Evolutionary conservation across 2,888 invertebrate genomes (phyloP).

Genomic region (Corythucha ciliata): DNA sequence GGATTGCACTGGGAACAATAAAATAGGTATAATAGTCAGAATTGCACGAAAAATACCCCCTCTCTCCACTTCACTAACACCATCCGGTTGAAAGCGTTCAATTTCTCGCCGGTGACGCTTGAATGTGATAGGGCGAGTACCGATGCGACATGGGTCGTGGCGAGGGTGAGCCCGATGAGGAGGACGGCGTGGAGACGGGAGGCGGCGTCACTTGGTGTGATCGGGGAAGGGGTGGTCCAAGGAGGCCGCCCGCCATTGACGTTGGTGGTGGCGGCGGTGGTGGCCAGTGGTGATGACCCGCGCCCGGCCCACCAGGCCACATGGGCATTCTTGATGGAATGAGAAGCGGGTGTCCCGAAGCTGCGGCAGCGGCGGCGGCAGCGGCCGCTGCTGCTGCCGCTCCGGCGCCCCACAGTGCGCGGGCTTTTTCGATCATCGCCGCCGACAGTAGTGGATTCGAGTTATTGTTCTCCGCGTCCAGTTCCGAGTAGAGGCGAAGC

Average conservation of each 20-base stretch:
- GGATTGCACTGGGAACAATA: too few species aligned
- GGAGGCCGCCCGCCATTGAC: too few species aligned
- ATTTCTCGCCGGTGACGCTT: slow-evolving; percentile 34
- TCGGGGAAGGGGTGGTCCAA: slow-evolving; percentile 31
- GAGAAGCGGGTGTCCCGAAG: slow-evolving; percentile 24
- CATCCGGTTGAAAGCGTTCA: too few species aligned
- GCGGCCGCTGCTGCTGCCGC: slow-evolving; percentile 37
- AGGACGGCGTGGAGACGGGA: slow-evolving; percentile 33
- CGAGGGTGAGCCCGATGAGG: slow-evolving; percentile 35
- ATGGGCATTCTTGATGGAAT: slow-evolving; percentile 31
- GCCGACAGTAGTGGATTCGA: slow-evolving; percentile 44
- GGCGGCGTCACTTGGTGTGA: slow-evolving; percentile 28
- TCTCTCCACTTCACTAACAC: too few species aligned
- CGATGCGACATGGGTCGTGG: slow-evolving; percentile 41
- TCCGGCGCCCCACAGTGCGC: slow-evolving; percentile 39
- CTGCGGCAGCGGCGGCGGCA: slow-evolving; percentile 35
- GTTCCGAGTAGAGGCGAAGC: slow-evolving; percentile 50
- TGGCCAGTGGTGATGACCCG: too few species aligned
- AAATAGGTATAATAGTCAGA: too few species aligned
- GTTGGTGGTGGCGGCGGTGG: too few species aligned
- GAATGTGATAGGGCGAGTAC: slow-evolving; percentile 44
- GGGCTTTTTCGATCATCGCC: slow-evolving; percentile 43
- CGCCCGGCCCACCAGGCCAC: slow-evolving; percentile 29
- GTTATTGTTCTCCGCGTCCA: slow-evolving; percentile 44
- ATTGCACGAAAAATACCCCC: too few species aligned